A percentile compares a stretch with the other conserved stretches of the same genome.
phyloP scores from a whole-genome alignment of 2,113 vertebrate species.

The Poicephalus gulielmi region DNA sequence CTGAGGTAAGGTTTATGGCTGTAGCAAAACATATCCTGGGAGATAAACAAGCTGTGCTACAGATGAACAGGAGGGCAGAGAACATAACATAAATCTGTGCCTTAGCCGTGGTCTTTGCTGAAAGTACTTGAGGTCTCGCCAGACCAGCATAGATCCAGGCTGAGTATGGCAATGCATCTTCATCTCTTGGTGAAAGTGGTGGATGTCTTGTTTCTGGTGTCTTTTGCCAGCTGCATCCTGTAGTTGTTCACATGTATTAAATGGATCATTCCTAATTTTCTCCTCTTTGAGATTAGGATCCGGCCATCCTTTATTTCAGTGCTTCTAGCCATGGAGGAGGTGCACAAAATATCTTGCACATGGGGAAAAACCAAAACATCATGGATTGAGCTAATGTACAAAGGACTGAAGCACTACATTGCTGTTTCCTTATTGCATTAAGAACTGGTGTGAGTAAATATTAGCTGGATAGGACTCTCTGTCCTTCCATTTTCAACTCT shows the following conservation, averaged over 20 bases:
- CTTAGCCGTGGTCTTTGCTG: not conserved
- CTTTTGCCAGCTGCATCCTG: not conserved
- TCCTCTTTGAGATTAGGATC: not conserved
- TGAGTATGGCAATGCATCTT: not conserved
- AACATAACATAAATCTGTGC: not conserved
- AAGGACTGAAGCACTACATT: not conserved
- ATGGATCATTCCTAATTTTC: not conserved
- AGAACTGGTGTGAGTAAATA: not conserved
- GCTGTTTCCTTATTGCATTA: not conserved
- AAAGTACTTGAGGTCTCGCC: not conserved
- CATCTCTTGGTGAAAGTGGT: not conserved
- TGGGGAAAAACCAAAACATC: not conserved
- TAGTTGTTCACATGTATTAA: not conserved
- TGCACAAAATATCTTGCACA: not conserved
- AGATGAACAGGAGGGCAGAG: not conserved
- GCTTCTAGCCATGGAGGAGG: not conserved
- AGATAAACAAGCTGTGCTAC: constrained; percentile 13
- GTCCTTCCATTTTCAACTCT: not conserved
- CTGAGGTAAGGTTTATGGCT: constrained; percentile 33
- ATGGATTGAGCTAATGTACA: not conserved
- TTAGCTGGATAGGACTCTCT: not conserved
- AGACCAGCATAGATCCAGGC: not conserved
- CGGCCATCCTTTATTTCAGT: not conserved
- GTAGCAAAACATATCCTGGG: not conserved
- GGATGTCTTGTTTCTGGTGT: not conserved